Evolutionary conservation across 1,140 invertebrate genomes (phyloP).

Genomic region (Armadillidium nasatum): DNA sequence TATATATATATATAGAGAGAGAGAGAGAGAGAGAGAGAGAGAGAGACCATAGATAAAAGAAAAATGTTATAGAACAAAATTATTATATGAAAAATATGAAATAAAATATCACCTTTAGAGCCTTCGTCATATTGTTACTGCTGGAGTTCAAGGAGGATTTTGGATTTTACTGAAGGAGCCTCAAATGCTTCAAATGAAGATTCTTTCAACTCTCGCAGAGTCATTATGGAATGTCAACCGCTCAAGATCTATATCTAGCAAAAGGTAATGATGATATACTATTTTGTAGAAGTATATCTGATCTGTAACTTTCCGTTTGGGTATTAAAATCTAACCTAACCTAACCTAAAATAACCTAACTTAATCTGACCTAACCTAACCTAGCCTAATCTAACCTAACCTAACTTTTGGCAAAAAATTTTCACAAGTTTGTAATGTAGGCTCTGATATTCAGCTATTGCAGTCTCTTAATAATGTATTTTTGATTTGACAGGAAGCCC

Average conservation of each 20-base stretch:
- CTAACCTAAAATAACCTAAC: too few relatives aligned
- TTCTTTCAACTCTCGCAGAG: constrained; percentile 27
- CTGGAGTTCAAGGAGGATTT: constrained; percentile 33
- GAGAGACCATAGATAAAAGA: not conserved
- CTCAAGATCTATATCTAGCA: constrained; percentile 27
- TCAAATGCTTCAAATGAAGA: not conserved
- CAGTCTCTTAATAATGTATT: too few relatives aligned
- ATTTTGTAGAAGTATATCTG: too few relatives aligned
- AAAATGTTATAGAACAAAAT: not conserved
- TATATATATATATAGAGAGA: too few relatives aligned
- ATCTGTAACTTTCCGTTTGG: too few relatives aligned
- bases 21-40: not conserved
- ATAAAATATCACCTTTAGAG: constrained; percentile 20
- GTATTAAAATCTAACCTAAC: too few relatives aligned
- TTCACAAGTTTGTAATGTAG: too few relatives aligned
- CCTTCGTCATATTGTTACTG: constrained; percentile 29
- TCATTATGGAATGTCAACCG: constrained; percentile 25
- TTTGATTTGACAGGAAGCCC: too few relatives aligned
- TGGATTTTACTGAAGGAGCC: constrained; percentile 36
- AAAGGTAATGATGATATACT: constrained; percentile 19
- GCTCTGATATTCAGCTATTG: too few relatives aligned
- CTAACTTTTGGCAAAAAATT: too few relatives aligned
- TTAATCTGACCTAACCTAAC: too few relatives aligned
- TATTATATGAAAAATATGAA: not conserved
- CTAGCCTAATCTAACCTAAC: too few relatives aligned